Base-by-base conservation (phyloP, 1,140 invertebrate genomes). In the Drosophila saltans region DNA sequence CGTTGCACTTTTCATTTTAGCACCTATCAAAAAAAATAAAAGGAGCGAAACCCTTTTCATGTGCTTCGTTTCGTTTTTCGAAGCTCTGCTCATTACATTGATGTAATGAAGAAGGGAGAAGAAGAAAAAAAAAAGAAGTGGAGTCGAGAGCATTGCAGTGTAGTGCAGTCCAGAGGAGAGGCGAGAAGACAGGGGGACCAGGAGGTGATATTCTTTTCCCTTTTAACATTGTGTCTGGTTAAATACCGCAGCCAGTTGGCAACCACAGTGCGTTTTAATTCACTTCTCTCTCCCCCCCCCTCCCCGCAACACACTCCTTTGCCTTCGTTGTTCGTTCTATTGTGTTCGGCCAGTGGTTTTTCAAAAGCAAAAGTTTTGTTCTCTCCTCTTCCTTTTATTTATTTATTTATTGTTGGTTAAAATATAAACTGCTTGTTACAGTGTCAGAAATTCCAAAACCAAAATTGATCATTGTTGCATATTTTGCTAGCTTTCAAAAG, bases 1-100 rank as follows among this genome's bases (percentile, higher is more conserved):
- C 80, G 83, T 69, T 80, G 72, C 83, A 88, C 83, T 77, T 86
- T 88, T 80, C 77, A 77, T 89, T 86, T 89, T 86, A 83, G 84
- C 83, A 86, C 83, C 83, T 86, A 86, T 86, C 84, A 60, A 68
- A 62, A 80, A 81, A 75, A 73, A 36, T 4, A 36, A 36, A 36
- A 36, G 6, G 6, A 36, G 6, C 3, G 6, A 36, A 36, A 36
- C 33, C 73, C 75, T 79, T 66, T 66, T 75, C 80, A 72, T 75
- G 55, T 68, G 48, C 77, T 66, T 60, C 64, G 40, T 56, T 58
- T 72, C 76, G 72, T 64, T 76, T 76, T 76, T 39, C 74, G 58
- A 78, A 78, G 75, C 75, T 62, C 75, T 64, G 75, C 74, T 78
- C 67, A 78, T 78, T 77, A 77, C 74, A 77, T 74, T 65, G 74